Evolutionary conservation across 2,888 invertebrate genomes (phyloP).

Genomic region (Hypsopygia costalis): DNA sequence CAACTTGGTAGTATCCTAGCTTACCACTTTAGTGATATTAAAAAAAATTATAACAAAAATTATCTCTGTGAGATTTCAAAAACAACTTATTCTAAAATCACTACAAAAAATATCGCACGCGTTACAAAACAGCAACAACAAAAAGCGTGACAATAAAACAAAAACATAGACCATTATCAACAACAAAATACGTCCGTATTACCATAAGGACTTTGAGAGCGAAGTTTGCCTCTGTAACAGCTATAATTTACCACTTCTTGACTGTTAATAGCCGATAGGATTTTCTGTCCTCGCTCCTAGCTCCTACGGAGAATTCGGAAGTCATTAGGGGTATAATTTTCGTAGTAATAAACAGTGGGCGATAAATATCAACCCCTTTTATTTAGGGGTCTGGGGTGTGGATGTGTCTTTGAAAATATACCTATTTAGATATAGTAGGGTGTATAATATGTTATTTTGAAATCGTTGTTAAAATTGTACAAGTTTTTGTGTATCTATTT

Average conservation of each 20-base stretch:
- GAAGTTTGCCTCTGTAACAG: slow-evolving; percentile 38
- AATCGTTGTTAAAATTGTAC: no score
- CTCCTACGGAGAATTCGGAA: slow-evolving; percentile 53
- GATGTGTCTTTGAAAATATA: slow-evolving; percentile 8
- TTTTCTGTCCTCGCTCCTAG: slow-evolving; percentile 59
- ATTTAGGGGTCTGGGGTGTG: slow-evolving; percentile 47
- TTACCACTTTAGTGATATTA: no score
- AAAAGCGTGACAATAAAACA: slow-evolving; percentile 19
- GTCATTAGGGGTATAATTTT: slow-evolving; percentile 79
- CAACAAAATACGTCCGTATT: slow-evolving; percentile 43
- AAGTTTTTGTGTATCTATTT: not conserved
- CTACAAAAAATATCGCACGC: not conserved
- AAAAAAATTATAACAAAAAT: no score
- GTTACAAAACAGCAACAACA: slow-evolving; percentile 8
- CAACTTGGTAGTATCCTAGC: no score
- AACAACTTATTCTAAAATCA: no score
- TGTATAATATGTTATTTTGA: not conserved
- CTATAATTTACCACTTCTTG: slow-evolving; percentile 69
- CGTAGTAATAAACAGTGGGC: slow-evolving; percentile 74
- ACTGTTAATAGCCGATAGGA: slow-evolving; percentile 79
- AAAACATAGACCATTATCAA: slow-evolving; percentile 38
- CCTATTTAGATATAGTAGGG: slow-evolving; percentile 13
- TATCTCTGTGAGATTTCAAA: no score
- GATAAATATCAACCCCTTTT: slow-evolving; percentile 77
- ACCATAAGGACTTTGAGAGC: slow-evolving; percentile 56